Base-by-base conservation (phyloP, 2,888 invertebrate species). In the Lasioglossum leucozonium region DNA sequence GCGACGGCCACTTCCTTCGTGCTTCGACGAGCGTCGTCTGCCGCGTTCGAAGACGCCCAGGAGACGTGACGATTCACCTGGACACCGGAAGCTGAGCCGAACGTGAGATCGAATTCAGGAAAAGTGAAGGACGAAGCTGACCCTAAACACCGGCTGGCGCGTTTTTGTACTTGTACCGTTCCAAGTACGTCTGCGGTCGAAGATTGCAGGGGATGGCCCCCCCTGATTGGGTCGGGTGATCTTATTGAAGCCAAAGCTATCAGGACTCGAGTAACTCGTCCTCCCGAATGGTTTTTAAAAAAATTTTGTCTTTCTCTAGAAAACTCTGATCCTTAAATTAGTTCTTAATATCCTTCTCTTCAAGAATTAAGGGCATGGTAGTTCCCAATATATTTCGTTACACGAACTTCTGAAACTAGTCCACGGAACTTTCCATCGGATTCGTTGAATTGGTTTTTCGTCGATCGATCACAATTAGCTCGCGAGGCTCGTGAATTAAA, bases 1-100 rank as follows among this genome's bases (percentile, higher is more conserved):
- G 40, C 82, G 65, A 55, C 40, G 72, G 78, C 85, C 74, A 90
- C 90, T 90, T 90, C 90, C 90, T 90, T 73, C 88, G 88, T 84
- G 84, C 87, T 85, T 83, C 88, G 86, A 72, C 87, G 82, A 88
- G 83, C 58, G 75, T 77, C 82, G 78, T 69, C 79, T 78, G 88
- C 79, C 74, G 82, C 82, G 82, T 79, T 80, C 79, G 74, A 85
- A 78, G 76, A 82, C 51, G 72, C 58, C 47, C 73, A 74, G 51
- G 40, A 67, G 86, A 84, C 89, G 89, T 85, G 89, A 89, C 85
- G 80, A 87, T 85, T 90, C 62, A 79, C 73, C 62, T 58, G 72
- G 55, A 74, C 87, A 82, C 89, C 84, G 86, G 89, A 89, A 88
- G 77, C 81, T 75, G 79, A 65, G 22, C 26, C 80, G 84, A 84